phyloP scores from a whole-genome alignment of 2,113 vertebrate genomes.

The Trematocara variabile region DNA sequence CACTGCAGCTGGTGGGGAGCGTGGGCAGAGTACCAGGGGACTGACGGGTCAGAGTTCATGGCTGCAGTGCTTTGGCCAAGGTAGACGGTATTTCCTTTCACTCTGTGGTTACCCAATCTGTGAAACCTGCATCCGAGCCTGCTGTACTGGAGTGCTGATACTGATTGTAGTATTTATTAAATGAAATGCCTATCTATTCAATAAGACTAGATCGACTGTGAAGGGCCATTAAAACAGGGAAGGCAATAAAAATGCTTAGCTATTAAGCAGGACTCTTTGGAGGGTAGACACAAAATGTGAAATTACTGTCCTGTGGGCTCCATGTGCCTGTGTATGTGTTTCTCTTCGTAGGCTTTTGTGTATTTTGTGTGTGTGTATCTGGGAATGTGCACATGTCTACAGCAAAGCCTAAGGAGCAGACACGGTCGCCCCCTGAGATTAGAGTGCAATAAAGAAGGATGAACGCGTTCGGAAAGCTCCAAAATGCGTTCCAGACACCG shows the following conservation, averaged over 20 bases:
- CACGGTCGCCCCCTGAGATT: constrained; percentile 53
- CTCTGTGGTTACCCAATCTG: neutral
- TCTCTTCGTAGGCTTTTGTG: constrained; percentile 8
- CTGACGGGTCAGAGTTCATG: neutral
- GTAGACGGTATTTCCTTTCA: neutral
- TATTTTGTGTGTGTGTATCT: neutral
- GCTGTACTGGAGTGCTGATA: neutral
- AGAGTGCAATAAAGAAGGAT: constrained; percentile 71
- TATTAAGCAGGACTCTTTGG: constrained; percentile 34
- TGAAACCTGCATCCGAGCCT: neutral
- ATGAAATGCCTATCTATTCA: constrained; percentile 48
- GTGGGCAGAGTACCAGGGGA: neutral
- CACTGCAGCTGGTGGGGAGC: constrained; percentile 24
- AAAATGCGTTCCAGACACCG: constrained; percentile 50
- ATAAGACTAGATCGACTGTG: constrained; percentile 7
- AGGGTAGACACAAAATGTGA: constrained; percentile 8
- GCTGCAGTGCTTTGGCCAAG: neutral
- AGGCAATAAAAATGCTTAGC: constrained; percentile 37
- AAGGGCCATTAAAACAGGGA: constrained; percentile 37
- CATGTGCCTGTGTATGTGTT: neutral
- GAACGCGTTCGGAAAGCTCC: constrained; percentile 52
- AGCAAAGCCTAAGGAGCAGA: constrained; percentile 43
- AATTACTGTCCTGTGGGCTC: constrained; percentile 8
- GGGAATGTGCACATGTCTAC: neutral
- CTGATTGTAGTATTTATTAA: constrained; percentile 21